These are phyloP conservation scores for Hanleya hanleyi DNA, from an alignment of 2,888 invertebrate genomes.

Conservation along the genomic window DNA sequence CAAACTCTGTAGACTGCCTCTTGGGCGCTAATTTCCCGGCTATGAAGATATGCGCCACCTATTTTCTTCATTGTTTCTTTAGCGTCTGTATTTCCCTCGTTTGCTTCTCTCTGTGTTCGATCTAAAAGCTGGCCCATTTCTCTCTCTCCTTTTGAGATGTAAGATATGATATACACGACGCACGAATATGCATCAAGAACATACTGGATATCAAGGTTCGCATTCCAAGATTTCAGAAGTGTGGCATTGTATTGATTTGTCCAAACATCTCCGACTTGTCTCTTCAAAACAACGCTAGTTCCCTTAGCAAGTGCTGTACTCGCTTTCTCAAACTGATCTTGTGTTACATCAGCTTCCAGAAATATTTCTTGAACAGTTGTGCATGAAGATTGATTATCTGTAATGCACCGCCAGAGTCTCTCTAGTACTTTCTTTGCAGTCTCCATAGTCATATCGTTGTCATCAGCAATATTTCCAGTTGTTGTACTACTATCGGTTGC, in stretches of 20 bases:
- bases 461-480: background rate
- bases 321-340: background rate
- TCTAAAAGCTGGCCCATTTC: no score
- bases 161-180: background rate
- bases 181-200: no score
- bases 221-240: no score
- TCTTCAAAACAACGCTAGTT: no score
- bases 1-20: background rate
- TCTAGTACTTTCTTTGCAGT: background rate
- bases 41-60: no score
- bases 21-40: background rate
- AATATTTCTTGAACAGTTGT: background rate
- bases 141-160: background rate
- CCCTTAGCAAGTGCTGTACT: no score
- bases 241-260: no score
- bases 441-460: background rate
- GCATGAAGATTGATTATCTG: background rate
- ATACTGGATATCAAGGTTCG: no score
- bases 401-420: background rate
- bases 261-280: no score
- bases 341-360: background rate
- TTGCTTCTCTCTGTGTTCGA: no score
- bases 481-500: background rate
- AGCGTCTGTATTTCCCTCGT: background rate
- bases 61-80: background rate